Evolutionary conservation across 2,113 vertebrate species (phyloP), one percentile per base, ranked within the genome.

Genomic region (Podocnemis expansa): DNA sequence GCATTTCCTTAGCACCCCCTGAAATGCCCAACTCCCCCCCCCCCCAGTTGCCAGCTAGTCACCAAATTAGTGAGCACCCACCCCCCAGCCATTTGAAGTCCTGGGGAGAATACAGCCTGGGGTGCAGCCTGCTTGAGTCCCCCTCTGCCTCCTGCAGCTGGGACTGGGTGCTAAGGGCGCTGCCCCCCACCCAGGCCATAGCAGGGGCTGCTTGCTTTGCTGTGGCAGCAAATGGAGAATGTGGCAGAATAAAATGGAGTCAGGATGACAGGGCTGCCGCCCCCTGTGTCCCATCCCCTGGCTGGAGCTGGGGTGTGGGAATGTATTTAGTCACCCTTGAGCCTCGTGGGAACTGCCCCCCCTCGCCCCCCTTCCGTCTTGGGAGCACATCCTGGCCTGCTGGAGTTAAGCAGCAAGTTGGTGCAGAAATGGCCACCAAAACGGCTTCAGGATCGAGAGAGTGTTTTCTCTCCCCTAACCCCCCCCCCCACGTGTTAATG

Each of bases 171-270:
- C 34, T 16, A 49, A 17, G 13, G 17, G 63, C 34, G 55, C 45
- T 52, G 29, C 22, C n/a, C 34, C 31, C 24, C n/a, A n/a, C n/a
- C 21, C 47, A 8, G 88, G 90, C 82, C 78, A 78, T 43, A 55
- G 85, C 52, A 43, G 89, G 86, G 80, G 89, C 82, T 76, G 11
- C 79, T 78, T 80, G 78, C 82, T 41, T 70, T 82, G 86, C 80
- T 91, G 86, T 93, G 87, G 80, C 80, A 86, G 96, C 80, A 96
- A 95, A 96, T 92, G 94, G 92, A 96, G 93, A 95, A 94, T 45
- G 86, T 80, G 67, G 94, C 84, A 89, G 58, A 78, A 87, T 96
- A 95, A 96, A 95, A 96, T 96, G 96, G 94, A 95, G 93, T 94
- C 96, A n/a, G 84, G 80, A 85, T 91, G 91, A 91, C 89, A 91